Base-by-base conservation (phyloP, 2,797 vertebrate genomes). In the Ctenochaetus hawaiiensis region DNA sequence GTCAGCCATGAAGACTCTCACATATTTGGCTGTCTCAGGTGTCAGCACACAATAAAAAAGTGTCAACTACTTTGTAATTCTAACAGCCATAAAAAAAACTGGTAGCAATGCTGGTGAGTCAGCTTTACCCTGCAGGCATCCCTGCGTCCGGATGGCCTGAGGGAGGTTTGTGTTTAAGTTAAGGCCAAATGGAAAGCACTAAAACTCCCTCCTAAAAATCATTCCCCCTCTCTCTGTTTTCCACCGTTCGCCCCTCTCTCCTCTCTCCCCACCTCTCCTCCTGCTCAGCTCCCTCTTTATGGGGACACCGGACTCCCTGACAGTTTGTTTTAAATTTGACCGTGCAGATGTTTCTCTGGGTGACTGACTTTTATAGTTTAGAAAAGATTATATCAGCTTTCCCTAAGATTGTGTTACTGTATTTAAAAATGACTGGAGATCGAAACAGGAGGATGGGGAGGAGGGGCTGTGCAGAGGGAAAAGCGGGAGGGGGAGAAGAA, bases 301-400 rank as follows among this genome's bases (percentile, higher is more conserved):
- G 94, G 96, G 96, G 97, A 96, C 95, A 99, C 94, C 95, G 92
- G 96, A 98, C 96, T 97, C 97, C 94, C 91, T 94, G 96, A 95
- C 94, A 97, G 97, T 98, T 97, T 98, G 96, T 98, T 98, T 98
- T 96, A 98, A 97, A 96, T 96, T 95, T 97, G 96, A 97, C 96
- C 94, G 76, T 96, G 96, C 97, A 98, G 97, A 99, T 98, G 97
- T 98, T 98, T 96, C 96, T 98, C 91, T 84, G 96, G 97, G 96
- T 98, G 97, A 98, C 94, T 96, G 96, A 97, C 97, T 97, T 98
- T 98, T 97, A 97, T 97, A 96, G 97, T 97, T 98, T 97, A 96
- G 96, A 97, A 95, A 98, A 99, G 98, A 99, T 99, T 96, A 96
- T 98, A 99, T 99, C 97, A 96, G 96, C 97, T 98, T 97, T 97